Evolutionary conservation across 2,797 vertebrate species (phyloP), one percentile per base, ranked within the genome.

Genomic region (Onychomys arenicola): DNA sequence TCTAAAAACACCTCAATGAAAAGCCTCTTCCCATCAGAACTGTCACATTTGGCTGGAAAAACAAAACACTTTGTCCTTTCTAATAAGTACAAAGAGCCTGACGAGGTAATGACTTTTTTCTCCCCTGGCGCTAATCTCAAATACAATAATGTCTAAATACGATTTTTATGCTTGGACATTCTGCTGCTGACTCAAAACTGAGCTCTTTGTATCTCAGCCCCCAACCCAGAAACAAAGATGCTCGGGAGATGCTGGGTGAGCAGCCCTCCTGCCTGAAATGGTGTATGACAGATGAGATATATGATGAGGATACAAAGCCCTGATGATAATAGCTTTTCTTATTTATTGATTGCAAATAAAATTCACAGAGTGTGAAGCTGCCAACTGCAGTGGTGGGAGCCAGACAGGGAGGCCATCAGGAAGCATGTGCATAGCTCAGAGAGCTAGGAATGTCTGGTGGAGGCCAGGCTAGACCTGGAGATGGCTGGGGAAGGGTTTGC

Each of bases 311-410:
- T 98, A 98, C 98, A 98, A 98, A 98, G 92, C 93, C 86, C 59
- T 90, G 96, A 94, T 97, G 96, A 97, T 98, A 98, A 98, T 97
- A 98, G 98, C 89, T 96, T 98, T 67, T 67, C 83, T 85, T 98
- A 98, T 98, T 98, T 98, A 98, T 98, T 46, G 97, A 98, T 98
- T 97, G 97, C 94, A 98, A 98, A 98, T 98, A 99, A 98, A 98
- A 98, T 98, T 98, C 96, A 98, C 97, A 98, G 98, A 98, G 98
- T 98, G 98, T 98, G 98, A 98, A 98, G 97, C 97, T 96, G 94
- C 97, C 98, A 98, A 98, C 91, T 76, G 93, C 94, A 94, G 98
- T 95, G 77, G 76, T 95, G 96, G 97, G 98, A 98, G 97, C 61
- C 96, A 59, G 89, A 96, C 96, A 89, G 96, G 93, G 96, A 98